Evolutionary conservation across 2,888 invertebrate genomes (phyloP).

Genomic region (Drosophila kambysellisi): DNA sequence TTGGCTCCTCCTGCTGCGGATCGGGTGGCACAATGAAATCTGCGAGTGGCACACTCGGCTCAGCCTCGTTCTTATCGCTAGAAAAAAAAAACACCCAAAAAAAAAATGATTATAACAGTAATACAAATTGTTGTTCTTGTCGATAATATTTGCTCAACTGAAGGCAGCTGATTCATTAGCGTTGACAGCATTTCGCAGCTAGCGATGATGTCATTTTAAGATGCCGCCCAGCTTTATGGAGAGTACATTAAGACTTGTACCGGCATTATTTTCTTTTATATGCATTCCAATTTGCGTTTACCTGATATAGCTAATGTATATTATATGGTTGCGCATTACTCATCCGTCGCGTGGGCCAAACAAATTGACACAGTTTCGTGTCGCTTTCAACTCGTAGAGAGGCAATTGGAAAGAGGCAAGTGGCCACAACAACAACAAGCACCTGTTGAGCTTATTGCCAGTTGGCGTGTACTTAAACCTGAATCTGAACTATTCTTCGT

Average conservation of each 20-base stretch:
- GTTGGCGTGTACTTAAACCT: not conserved
- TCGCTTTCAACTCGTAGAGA: constrained; percentile 20
- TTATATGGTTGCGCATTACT: constrained; percentile 58
- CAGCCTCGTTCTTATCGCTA: constrained; percentile 56
- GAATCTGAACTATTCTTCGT: not conserved
- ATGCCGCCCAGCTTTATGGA: constrained; percentile 16
- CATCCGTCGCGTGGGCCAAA: constrained; percentile 55
- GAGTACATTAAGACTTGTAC: constrained; percentile 13
- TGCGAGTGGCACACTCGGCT: constrained; percentile 62
- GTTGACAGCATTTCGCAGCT: constrained; percentile 3
- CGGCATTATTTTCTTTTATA: constrained; percentile 17
- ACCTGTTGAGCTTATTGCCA: constrained; percentile 28
- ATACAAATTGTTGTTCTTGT: constrained; percentile 23
- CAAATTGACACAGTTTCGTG: constrained; percentile 65
- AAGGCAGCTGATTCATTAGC: constrained; percentile 70
- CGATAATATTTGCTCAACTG: constrained; percentile 13
- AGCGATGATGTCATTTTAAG: constrained; percentile 47
- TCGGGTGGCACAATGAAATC: constrained; percentile 62
- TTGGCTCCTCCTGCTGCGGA: constrained; percentile 48
- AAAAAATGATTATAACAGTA: constrained; percentile 3
- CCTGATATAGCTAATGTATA: constrained; percentile 45
- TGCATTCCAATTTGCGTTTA: constrained; percentile 37
- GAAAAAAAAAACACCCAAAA: not conserved
- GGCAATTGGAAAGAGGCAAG: constrained; percentile 6
- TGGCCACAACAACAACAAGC: constrained; percentile 6